A percentile compares a stretch with the other conserved stretches of the same genome.
Evolutionary conservation across 2,113 vertebrate genomes (phyloP).

Genomic region (Megaceryle maxima): DNA sequence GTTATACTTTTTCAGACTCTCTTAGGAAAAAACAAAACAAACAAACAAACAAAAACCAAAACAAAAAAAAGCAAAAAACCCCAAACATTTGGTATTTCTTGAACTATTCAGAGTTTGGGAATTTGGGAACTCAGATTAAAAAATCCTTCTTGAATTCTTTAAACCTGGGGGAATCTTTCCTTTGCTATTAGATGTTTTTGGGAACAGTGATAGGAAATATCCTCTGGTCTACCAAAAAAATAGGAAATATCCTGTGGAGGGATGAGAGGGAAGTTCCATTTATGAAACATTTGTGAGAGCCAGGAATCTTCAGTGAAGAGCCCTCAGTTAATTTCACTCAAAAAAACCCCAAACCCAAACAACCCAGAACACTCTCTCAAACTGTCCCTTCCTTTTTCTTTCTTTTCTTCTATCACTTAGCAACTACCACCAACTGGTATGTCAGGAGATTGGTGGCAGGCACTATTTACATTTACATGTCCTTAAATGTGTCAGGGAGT

Average conservation of each 20-base stretch:
- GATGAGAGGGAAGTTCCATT: background rate
- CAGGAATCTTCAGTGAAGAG: background rate
- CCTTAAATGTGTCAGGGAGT: background rate
- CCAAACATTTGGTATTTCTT: background rate
- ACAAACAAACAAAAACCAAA: too few relatives aligned
- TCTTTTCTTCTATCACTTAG: background rate
- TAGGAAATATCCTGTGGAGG: background rate
- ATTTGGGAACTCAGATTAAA: background rate
- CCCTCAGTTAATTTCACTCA: background rate
- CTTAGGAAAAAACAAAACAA: background rate
- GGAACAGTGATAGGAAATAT: background rate
- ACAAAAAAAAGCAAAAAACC: too few relatives aligned
- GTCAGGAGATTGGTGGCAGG: background rate
- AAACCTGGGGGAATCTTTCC: background rate
- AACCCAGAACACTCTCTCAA: background rate
- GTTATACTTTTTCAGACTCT: background rate
- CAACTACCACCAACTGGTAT: background rate
- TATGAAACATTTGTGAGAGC: background rate
- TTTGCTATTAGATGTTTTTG: background rate
- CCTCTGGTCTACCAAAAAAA: background rate
- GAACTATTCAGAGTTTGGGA: background rate
- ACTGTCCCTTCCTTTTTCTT: background rate
- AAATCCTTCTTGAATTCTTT: background rate
- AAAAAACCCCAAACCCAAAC: background rate
- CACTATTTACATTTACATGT: background rate